These are phyloP conservation scores for Fragum fragum DNA, from an alignment of 2,888 invertebrate genomes.

Conservation along the genomic window DNA sequence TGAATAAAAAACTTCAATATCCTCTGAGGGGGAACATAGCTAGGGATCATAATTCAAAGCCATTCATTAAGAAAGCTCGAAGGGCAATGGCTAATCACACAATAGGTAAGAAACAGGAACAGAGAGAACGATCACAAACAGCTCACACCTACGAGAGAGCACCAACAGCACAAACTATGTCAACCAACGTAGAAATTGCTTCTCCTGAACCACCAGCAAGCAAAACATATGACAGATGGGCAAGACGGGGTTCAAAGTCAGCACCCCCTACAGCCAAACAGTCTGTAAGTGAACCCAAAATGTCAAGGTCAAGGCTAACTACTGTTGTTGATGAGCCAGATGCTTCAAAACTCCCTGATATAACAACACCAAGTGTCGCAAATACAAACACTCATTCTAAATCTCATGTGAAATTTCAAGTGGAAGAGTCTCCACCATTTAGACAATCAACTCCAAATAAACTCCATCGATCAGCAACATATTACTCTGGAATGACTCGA, in stretches of 20 bases:
- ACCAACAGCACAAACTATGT: constrained; percentile 57
- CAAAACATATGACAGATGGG: constrained; percentile 24
- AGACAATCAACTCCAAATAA: constrained; percentile 58
- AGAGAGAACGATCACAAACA: constrained; percentile 52
- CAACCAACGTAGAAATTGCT: constrained; percentile 61
- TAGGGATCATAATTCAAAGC: constrained; percentile 75
- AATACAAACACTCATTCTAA: constrained; percentile 46
- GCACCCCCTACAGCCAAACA: constrained; percentile 65
- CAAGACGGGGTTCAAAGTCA: constrained; percentile 69
- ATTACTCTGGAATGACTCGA: constrained; percentile 57
- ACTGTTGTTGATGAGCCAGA: constrained; percentile 50
- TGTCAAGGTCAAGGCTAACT: constrained; percentile 38
- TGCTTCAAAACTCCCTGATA: constrained; percentile 62
- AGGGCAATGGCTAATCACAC: constrained; percentile 67
- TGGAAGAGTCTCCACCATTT: constrained; percentile 42
- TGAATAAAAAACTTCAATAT: constrained; percentile 74
- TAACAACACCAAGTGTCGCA: constrained; percentile 37
- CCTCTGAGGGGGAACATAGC: constrained; percentile 72
- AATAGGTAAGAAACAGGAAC: constrained; percentile 59
- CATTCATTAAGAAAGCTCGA: constrained; percentile 77
- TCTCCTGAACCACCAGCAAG: constrained; percentile 53
- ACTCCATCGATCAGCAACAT: constrained; percentile 64
- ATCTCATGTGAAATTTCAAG: constrained; percentile 72
- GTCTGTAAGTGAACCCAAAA: constrained; percentile 31
- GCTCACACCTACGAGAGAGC: constrained; percentile 52